Conservation (phyloP, 2,113 vertebrate genomes). For the Pluvialis apricaria region DNA sequence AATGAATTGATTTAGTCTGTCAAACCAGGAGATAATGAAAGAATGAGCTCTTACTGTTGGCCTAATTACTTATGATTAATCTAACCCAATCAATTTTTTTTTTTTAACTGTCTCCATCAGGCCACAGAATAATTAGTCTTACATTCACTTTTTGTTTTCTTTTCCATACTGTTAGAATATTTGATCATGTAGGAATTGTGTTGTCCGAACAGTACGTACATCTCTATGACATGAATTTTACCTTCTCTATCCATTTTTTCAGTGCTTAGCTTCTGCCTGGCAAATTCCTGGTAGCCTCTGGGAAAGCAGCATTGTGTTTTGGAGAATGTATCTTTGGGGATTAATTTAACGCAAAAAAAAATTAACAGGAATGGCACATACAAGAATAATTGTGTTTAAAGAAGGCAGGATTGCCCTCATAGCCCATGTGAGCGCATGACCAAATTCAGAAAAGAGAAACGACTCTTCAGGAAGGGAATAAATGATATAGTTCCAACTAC, state of each 20-base stretch:
- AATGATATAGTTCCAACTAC: background rate
- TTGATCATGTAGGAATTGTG: background rate
- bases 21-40: slow-evolving; percentile 46
- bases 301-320: background rate
- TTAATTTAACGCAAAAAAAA: too few relatives aligned
- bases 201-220: background rate
- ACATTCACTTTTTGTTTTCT: slow-evolving; percentile 11
- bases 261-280: background rate
- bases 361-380: too few relatives aligned
- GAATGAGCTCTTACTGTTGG: slow-evolving; percentile 32
- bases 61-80: slow-evolving; percentile 34
- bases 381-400: too few relatives aligned
- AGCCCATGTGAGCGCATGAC: background rate
- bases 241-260: background rate
- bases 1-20: background rate
- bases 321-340: too few relatives aligned
- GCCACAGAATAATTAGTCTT: slow-evolving; percentile 13
- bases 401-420: too few relatives aligned
- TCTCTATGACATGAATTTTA: background rate
- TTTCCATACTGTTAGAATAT: background rate
- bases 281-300: background rate
- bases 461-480: background rate
- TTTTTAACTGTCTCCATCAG: background rate
- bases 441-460: background rate
- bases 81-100: background rate